phyloP scores from a whole-genome alignment of 2,888 invertebrate species.

The Stenolophus ochropezus region DNA sequence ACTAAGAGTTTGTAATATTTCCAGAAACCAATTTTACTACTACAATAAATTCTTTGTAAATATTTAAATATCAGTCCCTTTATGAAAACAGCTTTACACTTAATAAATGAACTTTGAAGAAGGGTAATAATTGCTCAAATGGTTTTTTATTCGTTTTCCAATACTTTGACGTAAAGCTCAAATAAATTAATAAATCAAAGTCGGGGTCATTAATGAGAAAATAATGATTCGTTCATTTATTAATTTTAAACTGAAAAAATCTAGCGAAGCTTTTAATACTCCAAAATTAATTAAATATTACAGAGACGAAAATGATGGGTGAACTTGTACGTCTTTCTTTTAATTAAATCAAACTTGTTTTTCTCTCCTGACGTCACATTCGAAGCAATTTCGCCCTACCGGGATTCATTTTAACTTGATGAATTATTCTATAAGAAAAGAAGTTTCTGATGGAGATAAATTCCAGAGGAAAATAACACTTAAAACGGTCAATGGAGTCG shows the following conservation, averaged over 20 bases:
- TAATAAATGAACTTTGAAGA: neutral
- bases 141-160: neutral
- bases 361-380: constrained; percentile 18
- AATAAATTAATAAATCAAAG: constrained; percentile 28
- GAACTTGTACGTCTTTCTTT: constrained; percentile 26
- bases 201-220: constrained; percentile 9
- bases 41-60: too few relatives aligned
- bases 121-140: neutral
- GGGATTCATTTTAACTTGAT: constrained; percentile 29
- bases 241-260: constrained; percentile 20
- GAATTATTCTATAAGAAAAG: constrained; percentile 39
- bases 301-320: constrained; percentile 9
- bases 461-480: constrained; percentile 16
- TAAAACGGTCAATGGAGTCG: neutral
- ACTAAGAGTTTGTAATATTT: too few relatives aligned
- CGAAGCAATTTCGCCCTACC: constrained; percentile 14
- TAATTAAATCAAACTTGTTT: constrained; percentile 39
- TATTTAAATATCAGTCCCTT: too few relatives aligned
- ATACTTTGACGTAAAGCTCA: neutral
- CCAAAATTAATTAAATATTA: constrained; percentile 33
- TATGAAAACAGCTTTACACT: too few relatives aligned
- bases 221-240: constrained; percentile 34
- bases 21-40: too few relatives aligned
- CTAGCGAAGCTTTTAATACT: constrained; percentile 16
- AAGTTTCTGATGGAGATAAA: constrained; percentile 33